Evolutionary conservation across 92 coral and sea anemone genomes (phyloP).

Genomic region (Scolanthus callimorphus): DNA sequence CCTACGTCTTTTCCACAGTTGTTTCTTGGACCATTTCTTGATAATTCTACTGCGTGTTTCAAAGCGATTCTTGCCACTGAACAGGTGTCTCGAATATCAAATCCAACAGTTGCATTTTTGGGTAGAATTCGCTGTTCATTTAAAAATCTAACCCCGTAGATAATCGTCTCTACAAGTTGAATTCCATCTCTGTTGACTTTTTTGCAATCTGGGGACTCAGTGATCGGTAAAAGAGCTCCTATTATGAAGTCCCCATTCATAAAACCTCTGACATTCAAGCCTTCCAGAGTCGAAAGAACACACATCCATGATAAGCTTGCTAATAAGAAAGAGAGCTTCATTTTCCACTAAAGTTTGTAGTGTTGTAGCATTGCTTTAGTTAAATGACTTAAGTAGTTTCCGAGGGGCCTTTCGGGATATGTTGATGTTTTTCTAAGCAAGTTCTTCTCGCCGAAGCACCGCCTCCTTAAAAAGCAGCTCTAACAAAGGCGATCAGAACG

Average conservation of each 20-base stretch:
- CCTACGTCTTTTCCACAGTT: background rate
- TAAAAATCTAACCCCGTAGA: conserved; percentile 30
- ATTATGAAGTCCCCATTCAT: conserved; percentile 43
- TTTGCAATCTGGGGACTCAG: conserved; percentile 36
- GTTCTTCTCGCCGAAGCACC: too few species aligned
- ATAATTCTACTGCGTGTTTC: conserved; percentile 36
- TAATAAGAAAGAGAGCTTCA: too few species aligned
- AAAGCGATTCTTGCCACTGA: conserved; percentile 39
- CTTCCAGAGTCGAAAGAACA: too few species aligned
- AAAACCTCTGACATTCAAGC: too few species aligned
- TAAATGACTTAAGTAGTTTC: too few species aligned
- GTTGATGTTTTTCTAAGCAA: too few species aligned
- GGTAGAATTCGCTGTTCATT: conserved; percentile 12
- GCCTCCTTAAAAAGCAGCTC: too few species aligned
- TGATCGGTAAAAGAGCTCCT: conserved; percentile 64
- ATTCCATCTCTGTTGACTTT: conserved; percentile 43
- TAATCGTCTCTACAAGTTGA: conserved; percentile 59
- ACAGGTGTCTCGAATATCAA: conserved; percentile 78
- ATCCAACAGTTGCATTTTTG: conserved; percentile 53
- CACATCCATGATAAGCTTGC: too few species aligned
- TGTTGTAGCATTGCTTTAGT: too few species aligned
- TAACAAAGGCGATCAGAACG: too few species aligned
- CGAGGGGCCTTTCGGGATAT: too few species aligned
- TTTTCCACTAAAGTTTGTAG: too few species aligned
- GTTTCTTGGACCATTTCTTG: background rate